Conservation (phyloP, 2,888 invertebrate species). For the Ormyrus labotus region DNA sequence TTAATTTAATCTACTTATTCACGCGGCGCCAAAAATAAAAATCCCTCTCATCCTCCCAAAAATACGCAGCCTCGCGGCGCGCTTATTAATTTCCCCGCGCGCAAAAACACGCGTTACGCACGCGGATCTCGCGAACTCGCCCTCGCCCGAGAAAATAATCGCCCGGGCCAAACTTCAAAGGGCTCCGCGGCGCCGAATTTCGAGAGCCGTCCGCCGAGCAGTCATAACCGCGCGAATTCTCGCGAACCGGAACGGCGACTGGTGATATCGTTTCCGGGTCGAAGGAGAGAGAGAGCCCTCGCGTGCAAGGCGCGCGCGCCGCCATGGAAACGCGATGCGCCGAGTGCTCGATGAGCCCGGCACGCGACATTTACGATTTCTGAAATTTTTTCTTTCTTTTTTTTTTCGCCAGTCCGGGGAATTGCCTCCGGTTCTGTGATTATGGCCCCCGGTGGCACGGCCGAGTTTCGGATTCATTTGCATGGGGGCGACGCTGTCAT, state of each 20-base stretch:
- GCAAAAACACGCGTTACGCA: neutral
- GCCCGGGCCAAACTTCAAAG: neutral
- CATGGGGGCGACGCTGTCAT: neutral
- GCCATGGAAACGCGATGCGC: slow-evolving; percentile 50
- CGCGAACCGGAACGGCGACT: neutral
- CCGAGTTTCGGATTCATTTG: neutral
- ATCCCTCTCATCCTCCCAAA: too few species aligned
- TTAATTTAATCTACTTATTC: too few species aligned
- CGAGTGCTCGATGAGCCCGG: slow-evolving; percentile 34
- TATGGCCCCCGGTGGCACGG: neutral
- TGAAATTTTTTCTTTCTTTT: slow-evolving; percentile 7
- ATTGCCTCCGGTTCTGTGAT: neutral
- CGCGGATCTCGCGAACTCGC: neutral
- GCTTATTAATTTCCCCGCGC: too few species aligned
- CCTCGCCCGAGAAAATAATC: neutral
- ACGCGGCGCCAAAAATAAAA: too few species aligned
- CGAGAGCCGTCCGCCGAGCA: too few species aligned
- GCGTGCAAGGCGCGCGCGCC: slow-evolving; percentile 11
- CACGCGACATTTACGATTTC: slow-evolving; percentile 43
- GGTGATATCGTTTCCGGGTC: slow-evolving; percentile 25
- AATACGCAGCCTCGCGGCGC: too few species aligned
- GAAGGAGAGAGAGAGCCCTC: neutral
- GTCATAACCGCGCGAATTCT: neutral
- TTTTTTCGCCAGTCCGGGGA: neutral
- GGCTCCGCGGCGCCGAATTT: neutral